phyloP scores from a whole-genome alignment of 2,797 vertebrate genomes.

The Ctenosaura bakeri region DNA sequence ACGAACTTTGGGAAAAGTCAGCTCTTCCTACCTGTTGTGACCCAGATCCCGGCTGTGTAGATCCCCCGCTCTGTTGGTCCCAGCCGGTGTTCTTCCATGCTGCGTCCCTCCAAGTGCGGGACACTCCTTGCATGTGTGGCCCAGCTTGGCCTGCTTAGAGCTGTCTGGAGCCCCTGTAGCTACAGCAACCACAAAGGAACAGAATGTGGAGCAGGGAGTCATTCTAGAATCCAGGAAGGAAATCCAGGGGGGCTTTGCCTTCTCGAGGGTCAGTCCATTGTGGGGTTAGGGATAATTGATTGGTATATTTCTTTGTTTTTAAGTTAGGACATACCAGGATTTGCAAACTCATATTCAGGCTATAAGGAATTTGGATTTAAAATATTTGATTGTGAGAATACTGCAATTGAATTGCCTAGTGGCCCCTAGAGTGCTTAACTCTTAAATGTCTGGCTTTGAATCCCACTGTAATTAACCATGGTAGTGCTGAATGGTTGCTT shows the following conservation, averaged over 20 bases:
- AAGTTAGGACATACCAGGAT: neutral
- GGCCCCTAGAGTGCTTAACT: neutral
- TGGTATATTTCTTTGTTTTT: neutral
- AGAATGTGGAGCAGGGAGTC: neutral
- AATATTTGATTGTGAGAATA: neutral
- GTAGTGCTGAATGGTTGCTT: neutral
- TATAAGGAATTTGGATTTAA: neutral
- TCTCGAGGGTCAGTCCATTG: neutral
- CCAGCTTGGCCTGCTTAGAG: neutral
- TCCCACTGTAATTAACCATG: neutral
- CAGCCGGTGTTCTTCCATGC: conserved; percentile 31
- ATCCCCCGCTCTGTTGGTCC: conserved; percentile 17
- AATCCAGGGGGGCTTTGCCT: neutral
- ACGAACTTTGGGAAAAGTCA: neutral
- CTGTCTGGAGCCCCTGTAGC: neutral
- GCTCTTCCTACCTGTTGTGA: conserved; percentile 16
- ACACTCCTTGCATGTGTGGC: neutral
- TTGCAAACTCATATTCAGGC: neutral
- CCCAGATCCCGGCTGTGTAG: conserved; percentile 8
- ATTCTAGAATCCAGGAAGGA: conserved; percentile 27
- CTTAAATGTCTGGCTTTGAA: neutral
- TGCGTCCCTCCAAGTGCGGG: conserved; percentile 16
- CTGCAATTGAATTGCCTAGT: neutral
- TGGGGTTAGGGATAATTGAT: neutral
- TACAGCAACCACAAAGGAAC: conserved; percentile 40